Percentiles rank a stretch among this genome's conserved stretches.
phyloP scores from a whole-genome alignment of 2,888 invertebrate species.

The Cephus rjabovi region DNA sequence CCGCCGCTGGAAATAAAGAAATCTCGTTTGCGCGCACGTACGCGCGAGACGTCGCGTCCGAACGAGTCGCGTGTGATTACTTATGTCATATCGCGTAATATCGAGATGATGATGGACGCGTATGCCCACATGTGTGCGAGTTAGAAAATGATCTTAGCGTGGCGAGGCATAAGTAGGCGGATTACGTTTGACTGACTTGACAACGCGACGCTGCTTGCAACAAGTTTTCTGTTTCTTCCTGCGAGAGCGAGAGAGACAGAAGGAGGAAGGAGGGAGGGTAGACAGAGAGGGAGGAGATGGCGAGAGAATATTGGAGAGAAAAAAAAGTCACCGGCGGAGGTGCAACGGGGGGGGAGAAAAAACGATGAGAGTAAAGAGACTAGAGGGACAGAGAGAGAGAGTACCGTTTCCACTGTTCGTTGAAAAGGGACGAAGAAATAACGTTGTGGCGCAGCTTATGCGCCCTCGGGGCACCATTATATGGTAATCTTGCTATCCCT shows the following conservation, averaged over 20 bases:
- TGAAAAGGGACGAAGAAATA: constrained; percentile 64
- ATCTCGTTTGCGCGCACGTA: constrained; percentile 11
- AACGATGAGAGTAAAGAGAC: constrained; percentile 15
- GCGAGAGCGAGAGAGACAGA: constrained; percentile 21
- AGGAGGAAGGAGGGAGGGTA: constrained; percentile 2
- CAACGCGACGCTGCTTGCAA: constrained; percentile 49
- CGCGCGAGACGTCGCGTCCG: constrained; percentile 9
- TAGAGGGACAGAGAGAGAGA: constrained; percentile 37
- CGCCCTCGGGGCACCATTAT: constrained; percentile 66
- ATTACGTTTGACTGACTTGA: constrained; percentile 56
- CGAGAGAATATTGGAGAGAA: not conserved
- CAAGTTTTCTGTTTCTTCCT: constrained; percentile 36
- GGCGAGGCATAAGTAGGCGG: constrained; percentile 46
- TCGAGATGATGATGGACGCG: constrained; percentile 4
- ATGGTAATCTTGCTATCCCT: constrained; percentile 64
- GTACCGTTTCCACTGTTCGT: constrained; percentile 56
- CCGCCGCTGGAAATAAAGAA: not conserved
- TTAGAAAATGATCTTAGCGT: constrained; percentile 4
- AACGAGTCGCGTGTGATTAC: not conserved
- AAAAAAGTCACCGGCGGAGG: not conserved
- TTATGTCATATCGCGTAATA: constrained; percentile 1
- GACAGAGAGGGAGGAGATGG: constrained; percentile 15
- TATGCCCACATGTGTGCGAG: not conserved
- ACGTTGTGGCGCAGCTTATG: constrained; percentile 64
- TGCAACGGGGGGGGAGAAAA: constrained; percentile 13